Evolutionary conservation across 2,888 invertebrate genomes (phyloP).

Genomic region (Belgica antarctica): DNA sequence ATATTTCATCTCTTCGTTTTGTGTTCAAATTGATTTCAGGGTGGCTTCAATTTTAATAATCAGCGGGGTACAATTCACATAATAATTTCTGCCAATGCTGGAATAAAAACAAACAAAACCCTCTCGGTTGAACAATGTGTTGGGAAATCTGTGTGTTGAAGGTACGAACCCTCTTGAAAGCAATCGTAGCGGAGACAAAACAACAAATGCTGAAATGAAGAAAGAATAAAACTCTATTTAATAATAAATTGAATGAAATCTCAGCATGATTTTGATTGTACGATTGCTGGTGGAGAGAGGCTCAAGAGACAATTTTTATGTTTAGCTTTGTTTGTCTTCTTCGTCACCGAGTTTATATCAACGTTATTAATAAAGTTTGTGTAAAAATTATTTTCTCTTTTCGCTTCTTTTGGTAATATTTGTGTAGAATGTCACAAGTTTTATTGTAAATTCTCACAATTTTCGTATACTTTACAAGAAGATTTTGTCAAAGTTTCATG

Average conservation of each 20-base stretch:
- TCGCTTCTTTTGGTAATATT: no score
- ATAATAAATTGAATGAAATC: slow-evolving; percentile 39
- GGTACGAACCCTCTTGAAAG: slow-evolving; percentile 4
- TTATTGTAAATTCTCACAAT: no score
- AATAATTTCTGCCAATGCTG: slow-evolving; percentile 38
- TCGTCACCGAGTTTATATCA: not conserved
- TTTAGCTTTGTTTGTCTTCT: slow-evolving; percentile 17
- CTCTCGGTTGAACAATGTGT: slow-evolving; percentile 21
- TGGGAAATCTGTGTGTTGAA: not conserved
- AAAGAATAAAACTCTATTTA: slow-evolving; percentile 20
- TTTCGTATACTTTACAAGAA: no score
- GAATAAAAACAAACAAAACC: slow-evolving; percentile 4
- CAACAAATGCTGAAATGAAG: slow-evolving; percentile 22
- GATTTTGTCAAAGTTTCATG: no score
- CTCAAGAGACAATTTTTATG: slow-evolving; percentile 36
- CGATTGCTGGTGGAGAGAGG: slow-evolving; percentile 36
- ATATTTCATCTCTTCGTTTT: not conserved
- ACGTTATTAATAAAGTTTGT: slow-evolving; percentile 22
- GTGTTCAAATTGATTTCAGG: slow-evolving; percentile 40
- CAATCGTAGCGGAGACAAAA: slow-evolving; percentile 30
- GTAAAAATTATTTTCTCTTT: no score
- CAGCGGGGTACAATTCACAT: slow-evolving; percentile 40
- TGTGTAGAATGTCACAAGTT: no score
- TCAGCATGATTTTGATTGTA: slow-evolving; percentile 44
- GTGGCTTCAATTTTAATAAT: slow-evolving; percentile 39